Evolutionary conservation across 2,888 invertebrate genomes (phyloP), one percentile per base, ranked within the genome.

Genomic region (Notocelia uddmanniana): DNA sequence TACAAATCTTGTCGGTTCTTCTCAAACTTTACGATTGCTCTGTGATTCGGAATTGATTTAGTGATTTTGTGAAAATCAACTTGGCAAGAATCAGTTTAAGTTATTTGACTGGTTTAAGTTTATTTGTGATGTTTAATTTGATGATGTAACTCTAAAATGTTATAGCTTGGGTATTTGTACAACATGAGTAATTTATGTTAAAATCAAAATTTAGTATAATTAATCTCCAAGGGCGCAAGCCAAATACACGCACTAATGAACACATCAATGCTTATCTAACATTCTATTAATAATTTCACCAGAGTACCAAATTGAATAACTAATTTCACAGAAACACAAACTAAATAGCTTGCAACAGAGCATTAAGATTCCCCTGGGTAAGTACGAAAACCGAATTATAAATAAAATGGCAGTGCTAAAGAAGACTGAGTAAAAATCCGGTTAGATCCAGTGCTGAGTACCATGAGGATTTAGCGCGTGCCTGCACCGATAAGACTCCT

Each of bases 401-500:
- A 23, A 60, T 45, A 60, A 60, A 60, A 41, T 10, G 41, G 13
- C 21, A 41, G 15, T 8, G 23, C 59, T 41, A 10, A 60, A 23
- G 59, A 31, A 15, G 31, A 62, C 50, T 50, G 31, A 62, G n/a
- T 10, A 48, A 62, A 62, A 62, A 62, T 48, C 48, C 48, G 19
- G 50, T 2, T 3, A 11, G 48, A 62, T 26, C 62, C 48, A 50
- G 48, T 50, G 26, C 19, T 62, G 31, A 62, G 62, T 26, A 31
- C 26, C 48, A 26, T n/a, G 23, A 26, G 26, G 62, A 50, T 62
- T 31, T 62, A 31, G 48, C 57, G 63, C 50, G 45, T 57, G 67
- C 67, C 18, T 26, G 55, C 57, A 3, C 57, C 67, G 67, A 67
- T 67, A 67, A 67, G 66, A 55, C 67, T 26, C 67, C 57, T 66